Evolutionary conservation across 2,113 vertebrate species (phyloP), one percentile per base, ranked within the genome.

Genomic region (Galeopterus variegatus): DNA sequence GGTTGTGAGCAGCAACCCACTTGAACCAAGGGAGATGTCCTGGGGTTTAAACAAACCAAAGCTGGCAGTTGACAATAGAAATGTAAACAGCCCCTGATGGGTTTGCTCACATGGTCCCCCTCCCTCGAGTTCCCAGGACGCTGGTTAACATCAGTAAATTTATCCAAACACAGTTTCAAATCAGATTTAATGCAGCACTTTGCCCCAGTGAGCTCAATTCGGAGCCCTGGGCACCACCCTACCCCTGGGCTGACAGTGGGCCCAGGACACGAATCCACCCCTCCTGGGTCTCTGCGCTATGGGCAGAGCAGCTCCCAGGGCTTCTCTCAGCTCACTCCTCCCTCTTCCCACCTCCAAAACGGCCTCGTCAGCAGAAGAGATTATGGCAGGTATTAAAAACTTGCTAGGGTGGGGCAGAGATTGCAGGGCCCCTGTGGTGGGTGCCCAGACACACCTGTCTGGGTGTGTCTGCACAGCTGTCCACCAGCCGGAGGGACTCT

Each of bases 31-130:
- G 50, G 45, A 67, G 73, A 90, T 45, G 75, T 58, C 90, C 52
- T 36, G 83, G 52, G 73, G 90, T 41, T 70, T 96, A 97, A 92
- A 92, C 82, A 90, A 90, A 87, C 10, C 60, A 12, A 45, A 0
- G 19, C 64, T 23, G 33, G 26, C 70, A 28, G n/a, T 50, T 7
- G 33, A 93, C 82, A 54, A 80, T 41, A 81, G 82, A 89, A 73
- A 69, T 60, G 77, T 76, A 91, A 96, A 96, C 45, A 69, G 69
- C 48, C 26, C 80, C 50, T 65, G 56, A 50, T 18, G 41, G 77
- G 62, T 58, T 93, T 62, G 36, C 45, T 70, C 75, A 62, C 69
- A n/a, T 10, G 1, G 58, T 70, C 67, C 92, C 72, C 58, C 54
- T 83, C 79, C 75, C 41, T 41, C 41, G 41, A 41, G 41, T 41